These are phyloP conservation scores for Thalpophila matura DNA, from an alignment of 2,888 invertebrate species.

Conservation along the genomic window DNA sequence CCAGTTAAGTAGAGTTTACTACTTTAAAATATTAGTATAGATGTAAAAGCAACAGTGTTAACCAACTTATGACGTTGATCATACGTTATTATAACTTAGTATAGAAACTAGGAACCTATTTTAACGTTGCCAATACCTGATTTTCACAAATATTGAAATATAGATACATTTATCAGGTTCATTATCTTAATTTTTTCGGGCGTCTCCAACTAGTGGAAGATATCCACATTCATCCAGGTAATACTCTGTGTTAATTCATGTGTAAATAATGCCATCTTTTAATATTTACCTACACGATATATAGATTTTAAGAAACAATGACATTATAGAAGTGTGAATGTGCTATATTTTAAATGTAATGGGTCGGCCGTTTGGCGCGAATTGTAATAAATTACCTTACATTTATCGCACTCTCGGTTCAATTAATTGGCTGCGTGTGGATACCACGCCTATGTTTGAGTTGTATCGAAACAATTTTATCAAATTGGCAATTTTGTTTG, in stretches of 20 bases:
- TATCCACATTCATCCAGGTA: no score
- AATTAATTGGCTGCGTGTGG: conserved; percentile 82
- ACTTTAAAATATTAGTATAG: no score
- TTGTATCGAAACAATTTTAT: conserved; percentile 54
- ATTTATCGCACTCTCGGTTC: conserved; percentile 82
- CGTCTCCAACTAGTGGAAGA: no score
- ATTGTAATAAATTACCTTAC: conserved; percentile 85
- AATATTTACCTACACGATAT: background rate
- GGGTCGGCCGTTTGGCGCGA: conserved; percentile 78
- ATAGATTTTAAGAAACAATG: conserved; percentile 67
- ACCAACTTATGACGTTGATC: no score
- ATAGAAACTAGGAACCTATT: no score
- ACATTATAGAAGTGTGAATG: conserved; percentile 76
- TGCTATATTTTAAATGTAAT: conserved; percentile 86
- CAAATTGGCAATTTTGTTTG: conserved; percentile 21
- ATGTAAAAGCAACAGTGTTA: no score
- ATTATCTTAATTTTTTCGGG: no score
- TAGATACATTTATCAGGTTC: no score
- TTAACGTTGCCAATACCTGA: no score
- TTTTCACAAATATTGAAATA: no score
- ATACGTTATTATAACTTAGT: no score
- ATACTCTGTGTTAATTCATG: background rate
- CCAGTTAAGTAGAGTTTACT: no score
- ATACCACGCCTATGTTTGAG: conserved; percentile 61
- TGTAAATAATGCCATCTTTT: background rate